Evolutionary conservation across 2,888 invertebrate species (phyloP).

Genomic region (Drosophila colorata): DNA sequence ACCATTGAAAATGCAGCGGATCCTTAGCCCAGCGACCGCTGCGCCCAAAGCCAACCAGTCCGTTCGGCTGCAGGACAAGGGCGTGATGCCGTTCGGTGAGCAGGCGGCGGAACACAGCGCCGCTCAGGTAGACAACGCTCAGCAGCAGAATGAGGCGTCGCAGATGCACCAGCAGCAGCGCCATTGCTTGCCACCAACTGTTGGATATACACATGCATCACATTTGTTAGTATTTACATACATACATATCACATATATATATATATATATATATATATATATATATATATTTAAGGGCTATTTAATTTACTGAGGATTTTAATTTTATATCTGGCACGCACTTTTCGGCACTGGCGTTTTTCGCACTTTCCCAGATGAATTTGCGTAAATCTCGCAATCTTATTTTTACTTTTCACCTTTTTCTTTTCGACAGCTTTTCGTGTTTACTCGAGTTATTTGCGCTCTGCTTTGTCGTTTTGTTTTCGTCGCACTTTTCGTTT

Average conservation of each 20-base stretch:
- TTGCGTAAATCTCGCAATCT: constrained; percentile 12
- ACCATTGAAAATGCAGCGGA: constrained; percentile 83
- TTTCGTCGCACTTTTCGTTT: constrained; percentile 57
- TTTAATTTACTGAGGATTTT: constrained; percentile 13
- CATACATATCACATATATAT: neutral
- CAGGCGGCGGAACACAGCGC: constrained; percentile 81
- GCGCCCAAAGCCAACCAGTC: constrained; percentile 51
- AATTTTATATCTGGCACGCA: constrained; percentile 27
- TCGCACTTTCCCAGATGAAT: constrained; percentile 30
- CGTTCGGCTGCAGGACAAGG: constrained; percentile 73
- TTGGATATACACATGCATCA: neutral
- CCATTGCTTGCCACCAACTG: constrained; percentile 68
- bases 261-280: neutral
- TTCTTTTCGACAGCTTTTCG: constrained; percentile 20
- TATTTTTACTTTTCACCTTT: constrained; percentile 40
- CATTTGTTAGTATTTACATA: neutral
- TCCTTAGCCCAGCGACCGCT: constrained; percentile 59
- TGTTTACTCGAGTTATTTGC: constrained; percentile 28
- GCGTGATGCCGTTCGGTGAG: constrained; percentile 78
- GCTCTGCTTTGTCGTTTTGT: constrained; percentile 52
- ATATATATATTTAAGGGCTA: constrained; percentile 1
- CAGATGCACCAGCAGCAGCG: constrained; percentile 82
- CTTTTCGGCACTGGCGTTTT: constrained; percentile 26
- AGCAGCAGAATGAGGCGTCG: constrained; percentile 84
- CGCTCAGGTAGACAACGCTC: constrained; percentile 83